Evolutionary conservation across 2,888 invertebrate genomes (phyloP).

Genomic region (Mamestra brassicae): DNA sequence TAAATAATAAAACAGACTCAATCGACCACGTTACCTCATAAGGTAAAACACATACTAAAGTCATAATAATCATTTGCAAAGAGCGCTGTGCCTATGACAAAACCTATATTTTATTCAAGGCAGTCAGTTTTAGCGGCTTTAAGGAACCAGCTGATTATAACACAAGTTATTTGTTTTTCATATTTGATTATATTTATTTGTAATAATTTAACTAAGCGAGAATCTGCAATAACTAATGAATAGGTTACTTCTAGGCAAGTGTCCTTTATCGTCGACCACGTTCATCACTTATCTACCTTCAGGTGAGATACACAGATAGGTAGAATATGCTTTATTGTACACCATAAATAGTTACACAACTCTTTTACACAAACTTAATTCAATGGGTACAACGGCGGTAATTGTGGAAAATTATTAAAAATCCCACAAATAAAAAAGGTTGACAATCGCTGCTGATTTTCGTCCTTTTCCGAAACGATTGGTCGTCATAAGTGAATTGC

Average conservation of each 20-base stretch:
- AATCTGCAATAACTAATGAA: background rate
- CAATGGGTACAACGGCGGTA: too few species aligned
- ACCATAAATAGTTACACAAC: too few species aligned
- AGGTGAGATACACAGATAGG: background rate
- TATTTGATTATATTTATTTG: too few species aligned
- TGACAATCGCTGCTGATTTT: slow-evolving; percentile 8
- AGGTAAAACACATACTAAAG: background rate
- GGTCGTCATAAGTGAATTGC: background rate
- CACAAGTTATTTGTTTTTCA: too few species aligned
- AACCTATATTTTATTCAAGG: slow-evolving; percentile 13
- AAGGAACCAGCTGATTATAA: too few species aligned
- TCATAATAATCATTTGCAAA: background rate
- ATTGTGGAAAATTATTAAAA: background rate
- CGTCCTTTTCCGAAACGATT: background rate
- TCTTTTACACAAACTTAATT: background rate
- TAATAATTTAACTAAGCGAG: too few species aligned
- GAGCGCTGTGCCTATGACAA: background rate
- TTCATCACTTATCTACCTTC: background rate
- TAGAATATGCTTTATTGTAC: too few species aligned
- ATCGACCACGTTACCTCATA: background rate
- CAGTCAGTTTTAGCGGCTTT: background rate
- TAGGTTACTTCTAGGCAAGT: background rate
- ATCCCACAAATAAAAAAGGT: slow-evolving; percentile 1
- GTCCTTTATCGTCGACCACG: background rate
- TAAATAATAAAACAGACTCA: background rate